phyloP scores from a whole-genome alignment of 92 coral and sea anemone species.

The Paragorgia papillata region DNA sequence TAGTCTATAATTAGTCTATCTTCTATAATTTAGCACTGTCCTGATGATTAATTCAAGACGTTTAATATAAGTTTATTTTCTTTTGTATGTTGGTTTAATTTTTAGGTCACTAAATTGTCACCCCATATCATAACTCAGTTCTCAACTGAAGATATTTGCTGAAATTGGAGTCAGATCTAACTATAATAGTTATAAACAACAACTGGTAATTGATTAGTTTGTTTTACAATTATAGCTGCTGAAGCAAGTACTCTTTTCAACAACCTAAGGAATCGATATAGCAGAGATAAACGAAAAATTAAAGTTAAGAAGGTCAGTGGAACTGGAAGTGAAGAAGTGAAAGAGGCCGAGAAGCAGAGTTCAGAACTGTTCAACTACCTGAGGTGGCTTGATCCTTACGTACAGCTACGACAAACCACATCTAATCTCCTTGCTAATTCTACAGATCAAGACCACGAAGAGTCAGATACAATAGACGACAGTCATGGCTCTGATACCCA shows the following conservation, averaged over 20 bases:
- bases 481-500: not conserved
- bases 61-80: no score
- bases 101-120: no score
- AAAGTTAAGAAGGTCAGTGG: constrained; percentile 56
- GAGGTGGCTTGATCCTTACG: constrained; percentile 64
- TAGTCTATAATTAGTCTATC: no score
- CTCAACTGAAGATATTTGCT: not conserved
- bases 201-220: not conserved
- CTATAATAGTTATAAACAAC: no score
- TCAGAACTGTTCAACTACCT: constrained; percentile 55
- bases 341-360: constrained; percentile 53
- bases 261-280: constrained; percentile 63
- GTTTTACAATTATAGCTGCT: constrained; percentile 24
- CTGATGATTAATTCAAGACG: no score
- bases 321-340: constrained; percentile 56
- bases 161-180: not conserved
- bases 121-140: no score
- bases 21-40: no score
- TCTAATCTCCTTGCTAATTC: constrained; percentile 24
- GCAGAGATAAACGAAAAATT: constrained; percentile 62
- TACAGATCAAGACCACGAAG: not conserved
- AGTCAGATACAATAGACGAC: not conserved
- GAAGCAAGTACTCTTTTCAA: constrained; percentile 62
- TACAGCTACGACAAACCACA: constrained; percentile 61
- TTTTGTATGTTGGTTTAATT: no score